Conservation (phyloP, 2,113 vertebrate genomes). For the Daubentonia madagascariensis region DNA sequence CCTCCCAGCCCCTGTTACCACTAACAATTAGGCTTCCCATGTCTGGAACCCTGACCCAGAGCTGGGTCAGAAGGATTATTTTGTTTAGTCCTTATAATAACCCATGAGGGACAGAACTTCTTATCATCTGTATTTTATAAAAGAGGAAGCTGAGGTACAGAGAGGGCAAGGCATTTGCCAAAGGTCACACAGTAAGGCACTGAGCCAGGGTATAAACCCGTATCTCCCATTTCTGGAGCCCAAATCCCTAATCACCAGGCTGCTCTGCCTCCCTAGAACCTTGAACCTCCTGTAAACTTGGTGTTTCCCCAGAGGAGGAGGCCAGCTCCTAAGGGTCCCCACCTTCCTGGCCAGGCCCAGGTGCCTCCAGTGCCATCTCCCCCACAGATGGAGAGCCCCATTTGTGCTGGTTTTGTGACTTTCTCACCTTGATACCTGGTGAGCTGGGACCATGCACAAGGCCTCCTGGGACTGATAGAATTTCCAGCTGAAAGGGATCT, state of each 20-base stretch:
- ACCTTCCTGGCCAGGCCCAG: neutral
- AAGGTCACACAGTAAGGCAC: neutral
- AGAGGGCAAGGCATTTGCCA: neutral
- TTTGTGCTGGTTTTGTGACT: slow-evolving; percentile 41
- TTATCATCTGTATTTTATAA: neutral
- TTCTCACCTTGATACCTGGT: neutral
- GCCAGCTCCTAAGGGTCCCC: neutral
- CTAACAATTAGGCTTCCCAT: neutral
- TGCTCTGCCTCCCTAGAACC: neutral
- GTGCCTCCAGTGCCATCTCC: neutral
- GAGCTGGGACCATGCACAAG: slow-evolving; percentile 22
- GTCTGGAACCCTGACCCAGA: neutral
- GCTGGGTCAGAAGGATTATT: neutral
- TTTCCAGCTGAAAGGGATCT: slow-evolving; percentile 74
- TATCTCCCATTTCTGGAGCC: neutral
- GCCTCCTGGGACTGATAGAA: slow-evolving; percentile 60
- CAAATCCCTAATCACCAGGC: neutral
- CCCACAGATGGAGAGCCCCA: neutral
- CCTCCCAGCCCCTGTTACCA: neutral
- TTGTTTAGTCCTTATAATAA: slow-evolving; percentile 1
- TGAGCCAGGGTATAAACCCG: neutral
- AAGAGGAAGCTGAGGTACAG: neutral
- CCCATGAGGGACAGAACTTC: neutral
- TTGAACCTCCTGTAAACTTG: neutral
- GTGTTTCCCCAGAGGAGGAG: neutral